phyloP scores from a whole-genome alignment of 2,888 invertebrate genomes.

The Therioaphis trifolii region DNA sequence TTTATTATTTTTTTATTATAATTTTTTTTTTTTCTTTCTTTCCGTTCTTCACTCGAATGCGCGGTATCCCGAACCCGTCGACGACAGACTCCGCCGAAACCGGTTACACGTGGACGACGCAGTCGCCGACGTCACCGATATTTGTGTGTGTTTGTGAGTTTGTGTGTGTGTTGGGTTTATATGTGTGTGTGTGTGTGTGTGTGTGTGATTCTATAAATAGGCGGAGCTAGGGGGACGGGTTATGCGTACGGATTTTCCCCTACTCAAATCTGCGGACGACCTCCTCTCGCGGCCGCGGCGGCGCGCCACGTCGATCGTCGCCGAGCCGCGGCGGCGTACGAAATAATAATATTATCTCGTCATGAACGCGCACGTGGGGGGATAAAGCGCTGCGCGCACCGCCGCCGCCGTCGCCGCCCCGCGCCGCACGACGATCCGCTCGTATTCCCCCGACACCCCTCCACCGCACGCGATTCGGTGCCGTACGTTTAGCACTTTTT shows the following conservation, averaged over 20 bases:
- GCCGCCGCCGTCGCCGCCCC: no score
- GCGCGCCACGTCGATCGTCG: conserved; percentile 6
- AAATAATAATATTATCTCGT: conserved; percentile 11
- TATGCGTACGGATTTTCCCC: conserved; percentile 60
- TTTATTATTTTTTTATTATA: conserved; percentile 37
- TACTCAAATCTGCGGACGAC: conserved; percentile 50
- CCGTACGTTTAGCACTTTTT: no score
- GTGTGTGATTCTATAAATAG: conserved; percentile 19
- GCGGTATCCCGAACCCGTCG: conserved; percentile 31
- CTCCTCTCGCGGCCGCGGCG: conserved; percentile 46
- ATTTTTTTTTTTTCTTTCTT: not conserved
- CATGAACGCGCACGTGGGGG: conserved; percentile 27
- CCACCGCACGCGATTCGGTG: no score
- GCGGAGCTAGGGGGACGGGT: conserved; percentile 62
- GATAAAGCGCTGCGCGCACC: not conserved
- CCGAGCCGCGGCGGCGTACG: conserved; percentile 4
- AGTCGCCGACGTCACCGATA: conserved; percentile 14
- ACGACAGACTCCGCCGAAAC: conserved; percentile 59
- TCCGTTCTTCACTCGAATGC: not conserved
- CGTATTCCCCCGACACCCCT: no score
- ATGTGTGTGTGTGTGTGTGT: conserved; percentile 6
- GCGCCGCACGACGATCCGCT: no score
- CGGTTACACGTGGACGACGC: conserved; percentile 39
- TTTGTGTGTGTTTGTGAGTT: conserved; percentile 14
- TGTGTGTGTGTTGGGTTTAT: no score